These are phyloP conservation scores for Merluccius polli DNA, from an alignment of 2,797 vertebrate genomes.

Conservation along the genomic window DNA sequence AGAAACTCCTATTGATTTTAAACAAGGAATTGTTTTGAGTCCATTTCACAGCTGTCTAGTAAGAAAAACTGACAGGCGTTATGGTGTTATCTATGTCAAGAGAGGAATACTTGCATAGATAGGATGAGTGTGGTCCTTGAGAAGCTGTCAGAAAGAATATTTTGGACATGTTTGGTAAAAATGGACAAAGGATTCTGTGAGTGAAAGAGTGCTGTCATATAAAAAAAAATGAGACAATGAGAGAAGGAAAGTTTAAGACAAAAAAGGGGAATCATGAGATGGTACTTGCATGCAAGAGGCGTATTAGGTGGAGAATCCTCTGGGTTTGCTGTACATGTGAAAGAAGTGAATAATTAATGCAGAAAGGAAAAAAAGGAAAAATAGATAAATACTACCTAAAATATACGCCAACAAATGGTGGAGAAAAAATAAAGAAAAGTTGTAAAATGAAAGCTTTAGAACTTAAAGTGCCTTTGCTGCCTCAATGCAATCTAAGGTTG, in stretches of 20 bases:
- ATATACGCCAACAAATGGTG: background rate
- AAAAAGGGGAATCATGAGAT: conserved; percentile 34
- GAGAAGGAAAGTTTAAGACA: background rate
- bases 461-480: background rate
- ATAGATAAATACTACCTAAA: background rate
- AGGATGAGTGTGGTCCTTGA: conserved; percentile 49
- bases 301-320: conserved; percentile 63
- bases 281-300: conserved; percentile 72
- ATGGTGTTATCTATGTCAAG: conserved; percentile 3
- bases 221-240: conserved; percentile 5
- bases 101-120: conserved; percentile 68
- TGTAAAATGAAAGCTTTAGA: background rate
- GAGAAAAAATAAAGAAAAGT: background rate
- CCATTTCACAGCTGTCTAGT: background rate
- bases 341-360: conserved; percentile 29
- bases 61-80: background rate
- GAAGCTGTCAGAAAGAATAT: conserved; percentile 54
- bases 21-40: background rate
- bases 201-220: background rate
- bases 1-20: background rate
- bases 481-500: background rate
- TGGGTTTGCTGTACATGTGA: conserved; percentile 63
- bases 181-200: conserved; percentile 16
- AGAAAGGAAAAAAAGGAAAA: background rate
- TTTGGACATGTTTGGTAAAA: conserved; percentile 20